Percentiles rank a stretch among this genome's conserved stretches.
phyloP scores from a whole-genome alignment of 2,888 invertebrate species.

The Zygogramma bicolorata region DNA sequence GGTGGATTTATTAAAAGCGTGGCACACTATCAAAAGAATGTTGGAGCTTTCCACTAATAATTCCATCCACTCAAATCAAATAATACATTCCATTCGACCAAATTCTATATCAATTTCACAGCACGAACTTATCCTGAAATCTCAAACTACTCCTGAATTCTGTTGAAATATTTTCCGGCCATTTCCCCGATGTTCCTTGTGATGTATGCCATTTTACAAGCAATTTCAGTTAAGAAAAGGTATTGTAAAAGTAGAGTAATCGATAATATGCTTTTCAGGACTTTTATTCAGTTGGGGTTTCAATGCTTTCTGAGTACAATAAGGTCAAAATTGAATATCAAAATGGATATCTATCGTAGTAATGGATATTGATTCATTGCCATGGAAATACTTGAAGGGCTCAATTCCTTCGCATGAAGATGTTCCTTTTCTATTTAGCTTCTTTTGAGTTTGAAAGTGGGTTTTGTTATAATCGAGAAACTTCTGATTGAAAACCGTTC shows the following conservation, averaged over 20 bases:
- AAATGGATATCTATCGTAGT: constrained; percentile 12
- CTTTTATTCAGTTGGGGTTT: constrained; percentile 27
- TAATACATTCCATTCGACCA: not conserved
- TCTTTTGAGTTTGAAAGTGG: not conserved
- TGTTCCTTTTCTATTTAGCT: not conserved
- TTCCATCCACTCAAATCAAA: not conserved
- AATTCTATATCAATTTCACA: constrained; percentile 6
- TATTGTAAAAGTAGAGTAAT: constrained; percentile 29
- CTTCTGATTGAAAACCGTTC: too few species aligned
- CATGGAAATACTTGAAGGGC: not conserved
- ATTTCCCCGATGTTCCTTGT: constrained; percentile 18
- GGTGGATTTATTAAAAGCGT: too few species aligned
- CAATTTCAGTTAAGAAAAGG: constrained; percentile 35
- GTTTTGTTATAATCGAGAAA: too few species aligned
- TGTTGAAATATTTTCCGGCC: constrained; percentile 11
- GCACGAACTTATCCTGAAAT: not conserved
- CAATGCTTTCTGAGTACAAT: constrained; percentile 21
- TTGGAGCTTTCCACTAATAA: not conserved
- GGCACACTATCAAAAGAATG: not conserved
- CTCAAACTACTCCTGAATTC: not conserved
- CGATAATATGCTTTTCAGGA: constrained; percentile 25
- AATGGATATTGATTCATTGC: constrained; percentile 15
- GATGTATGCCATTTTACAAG: constrained; percentile 35
- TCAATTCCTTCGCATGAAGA: not conserved
- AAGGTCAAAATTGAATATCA: constrained; percentile 18